Evolutionary conservation across 2,888 invertebrate species (phyloP).

Genomic region (Chloromyia formosa): DNA sequence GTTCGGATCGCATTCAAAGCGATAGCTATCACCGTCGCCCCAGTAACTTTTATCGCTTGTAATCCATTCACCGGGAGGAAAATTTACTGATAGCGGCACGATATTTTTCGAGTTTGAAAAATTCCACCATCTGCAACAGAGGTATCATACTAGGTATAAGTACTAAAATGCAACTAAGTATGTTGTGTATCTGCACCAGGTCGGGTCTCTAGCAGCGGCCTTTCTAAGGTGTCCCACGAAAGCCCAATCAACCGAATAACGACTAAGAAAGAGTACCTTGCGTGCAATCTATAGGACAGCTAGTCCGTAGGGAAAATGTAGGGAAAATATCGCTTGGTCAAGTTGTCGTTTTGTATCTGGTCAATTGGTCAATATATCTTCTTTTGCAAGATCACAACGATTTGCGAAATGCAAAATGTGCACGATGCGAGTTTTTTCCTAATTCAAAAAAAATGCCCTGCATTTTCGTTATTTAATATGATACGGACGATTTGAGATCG

Average conservation of each 20-base stretch:
- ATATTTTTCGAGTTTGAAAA: neutral
- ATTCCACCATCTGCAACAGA: too few relatives aligned
- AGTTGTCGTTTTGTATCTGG: constrained; percentile 28
- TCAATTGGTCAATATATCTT: constrained; percentile 43
- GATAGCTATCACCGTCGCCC: constrained; percentile 31
- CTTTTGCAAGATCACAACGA: constrained; percentile 11
- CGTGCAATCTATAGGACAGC: constrained; percentile 8
- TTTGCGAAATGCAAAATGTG: neutral
- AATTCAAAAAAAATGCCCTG: neutral
- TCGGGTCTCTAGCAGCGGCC: neutral
- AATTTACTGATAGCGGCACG: constrained; percentile 29
- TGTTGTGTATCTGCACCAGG: neutral
- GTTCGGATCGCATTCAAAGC: constrained; percentile 22
- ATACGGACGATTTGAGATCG: neutral
- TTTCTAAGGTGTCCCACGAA: too few relatives aligned
- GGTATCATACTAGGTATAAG: too few relatives aligned
- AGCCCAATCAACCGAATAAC: too few relatives aligned
- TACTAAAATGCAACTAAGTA: too few relatives aligned
- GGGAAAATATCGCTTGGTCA: constrained; percentile 27
- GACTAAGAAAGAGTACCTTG: too few relatives aligned
- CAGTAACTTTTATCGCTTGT: constrained; percentile 35
- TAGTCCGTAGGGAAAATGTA: constrained; percentile 13
- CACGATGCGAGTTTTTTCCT: too few relatives aligned
- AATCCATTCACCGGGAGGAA: constrained; percentile 19
- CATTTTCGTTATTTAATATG: constrained; percentile 19